A percentile compares a stretch with the other conserved stretches of the same genome.
These are phyloP conservation scores for Diglossa cyanea DNA, from an alignment of 2,797 vertebrate genomes.

Conservation along the genomic window DNA sequence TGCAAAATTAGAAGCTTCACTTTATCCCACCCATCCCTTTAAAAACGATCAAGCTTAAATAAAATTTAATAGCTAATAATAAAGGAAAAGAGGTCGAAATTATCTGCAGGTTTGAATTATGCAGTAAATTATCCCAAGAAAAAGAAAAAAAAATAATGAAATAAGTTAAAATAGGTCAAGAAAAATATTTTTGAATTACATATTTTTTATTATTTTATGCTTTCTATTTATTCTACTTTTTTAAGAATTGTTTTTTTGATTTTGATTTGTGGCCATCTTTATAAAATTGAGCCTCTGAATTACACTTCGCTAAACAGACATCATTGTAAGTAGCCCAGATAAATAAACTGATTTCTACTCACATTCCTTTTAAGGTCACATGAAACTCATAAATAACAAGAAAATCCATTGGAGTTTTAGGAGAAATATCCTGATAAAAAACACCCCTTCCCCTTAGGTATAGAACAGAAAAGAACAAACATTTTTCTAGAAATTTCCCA, in stretches of 20 bases:
- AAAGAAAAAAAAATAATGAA: background rate
- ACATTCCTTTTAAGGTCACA: background rate
- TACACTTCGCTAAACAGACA: background rate
- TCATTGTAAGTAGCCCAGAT: background rate
- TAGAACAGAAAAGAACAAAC: background rate
- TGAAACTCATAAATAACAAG: background rate
- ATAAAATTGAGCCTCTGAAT: background rate
- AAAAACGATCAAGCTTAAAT: conserved; percentile 11
- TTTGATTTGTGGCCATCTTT: background rate
- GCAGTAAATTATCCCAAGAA: background rate
- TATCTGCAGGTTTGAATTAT: conserved; percentile 15
- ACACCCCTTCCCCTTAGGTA: background rate
- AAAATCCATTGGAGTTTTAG: background rate
- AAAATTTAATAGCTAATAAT: conserved; percentile 7
- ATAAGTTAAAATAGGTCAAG: background rate
- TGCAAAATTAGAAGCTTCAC: conserved; percentile 10
- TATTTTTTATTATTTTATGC: background rate
- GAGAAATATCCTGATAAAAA: background rate
- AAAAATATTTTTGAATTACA: background rate
- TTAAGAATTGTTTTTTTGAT: background rate
- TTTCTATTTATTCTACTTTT: background rate
- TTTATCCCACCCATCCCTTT: background rate
- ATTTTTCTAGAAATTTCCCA: background rate
- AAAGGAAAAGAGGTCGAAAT: conserved; percentile 16
- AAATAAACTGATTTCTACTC: background rate